Evolutionary conservation across 2,797 vertebrate species (phyloP).

Genomic region (Micromesistius poutassou): DNA sequence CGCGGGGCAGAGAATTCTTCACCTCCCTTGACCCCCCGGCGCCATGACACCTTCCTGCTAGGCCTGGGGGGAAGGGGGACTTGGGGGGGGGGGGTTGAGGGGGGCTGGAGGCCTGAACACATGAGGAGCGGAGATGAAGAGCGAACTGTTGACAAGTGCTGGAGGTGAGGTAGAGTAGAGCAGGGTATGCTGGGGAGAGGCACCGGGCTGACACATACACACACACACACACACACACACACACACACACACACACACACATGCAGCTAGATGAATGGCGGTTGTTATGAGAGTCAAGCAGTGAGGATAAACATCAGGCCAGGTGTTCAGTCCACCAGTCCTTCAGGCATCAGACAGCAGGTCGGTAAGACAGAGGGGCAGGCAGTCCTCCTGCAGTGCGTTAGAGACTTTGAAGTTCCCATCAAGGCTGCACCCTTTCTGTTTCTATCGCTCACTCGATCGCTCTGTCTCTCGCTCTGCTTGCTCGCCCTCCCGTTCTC

Average conservation of each 20-base stretch:
- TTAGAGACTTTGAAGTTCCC: neutral
- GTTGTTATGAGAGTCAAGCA: neutral
- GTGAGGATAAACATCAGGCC: neutral
- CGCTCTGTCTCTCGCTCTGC: neutral
- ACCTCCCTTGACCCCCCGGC: neutral
- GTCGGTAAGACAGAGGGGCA: neutral
- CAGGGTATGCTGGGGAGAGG: neutral
- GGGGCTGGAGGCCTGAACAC: neutral
- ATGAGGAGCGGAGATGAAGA: neutral
- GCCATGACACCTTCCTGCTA: conserved; percentile 1
- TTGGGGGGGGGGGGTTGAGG: neutral
- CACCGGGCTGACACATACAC: neutral
- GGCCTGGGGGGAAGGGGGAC: neutral
- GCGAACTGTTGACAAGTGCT: neutral
- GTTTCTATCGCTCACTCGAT: neutral
- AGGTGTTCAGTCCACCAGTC: neutral
- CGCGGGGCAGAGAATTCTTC: conserved; percentile 6
- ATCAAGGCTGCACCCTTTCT: neutral
- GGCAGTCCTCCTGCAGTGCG: neutral
- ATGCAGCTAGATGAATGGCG: neutral
- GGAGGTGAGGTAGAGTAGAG: neutral
- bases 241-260: too few relatives aligned
- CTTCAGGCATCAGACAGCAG: conserved; percentile 3
- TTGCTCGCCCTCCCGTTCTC: neutral
- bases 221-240: too few relatives aligned